phyloP scores from a whole-genome alignment of 2,888 invertebrate genomes.

The Caenorhabditis uteleia region DNA sequence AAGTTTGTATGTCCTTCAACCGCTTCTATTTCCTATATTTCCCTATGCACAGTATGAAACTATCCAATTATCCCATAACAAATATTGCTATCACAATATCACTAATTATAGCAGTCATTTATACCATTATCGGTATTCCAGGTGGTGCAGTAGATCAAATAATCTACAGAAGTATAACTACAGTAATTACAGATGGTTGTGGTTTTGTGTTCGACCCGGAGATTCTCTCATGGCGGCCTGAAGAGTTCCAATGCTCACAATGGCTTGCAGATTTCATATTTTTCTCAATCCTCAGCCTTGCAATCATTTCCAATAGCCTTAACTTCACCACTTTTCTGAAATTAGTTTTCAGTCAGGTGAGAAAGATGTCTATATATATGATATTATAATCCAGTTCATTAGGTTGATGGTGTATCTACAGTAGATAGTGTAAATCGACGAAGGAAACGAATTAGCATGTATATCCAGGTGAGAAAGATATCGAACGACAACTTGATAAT shows the following conservation, averaged over 20 bases:
- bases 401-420: constrained; percentile 23
- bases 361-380: constrained; percentile 1
- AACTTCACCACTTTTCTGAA: too few relatives aligned
- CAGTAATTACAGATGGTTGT: constrained; percentile 15
- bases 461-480: constrained; percentile 17
- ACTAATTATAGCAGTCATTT: constrained; percentile 16
- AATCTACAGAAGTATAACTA: constrained; percentile 3
- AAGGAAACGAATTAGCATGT: constrained; percentile 30
- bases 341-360: too few relatives aligned
- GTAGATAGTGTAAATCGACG: constrained; percentile 12
- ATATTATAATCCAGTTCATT: background rate
- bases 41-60: constrained; percentile 16
- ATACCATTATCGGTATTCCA: constrained; percentile 29
- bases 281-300: constrained; percentile 18
- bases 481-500: background rate
- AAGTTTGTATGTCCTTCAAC: constrained; percentile 35
- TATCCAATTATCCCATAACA: constrained; percentile 10
- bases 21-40: constrained; percentile 35
- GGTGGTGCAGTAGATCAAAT: constrained; percentile 3
- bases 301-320: too few relatives aligned
- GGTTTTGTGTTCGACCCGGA: constrained; percentile 37
- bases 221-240: constrained; percentile 28
- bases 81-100: constrained; percentile 19
- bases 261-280: constrained; percentile 37
- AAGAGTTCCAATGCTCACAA: constrained; percentile 17